Base-by-base conservation (phyloP, 2,797 vertebrate species). In the Dicrostonyx torquatus region DNA sequence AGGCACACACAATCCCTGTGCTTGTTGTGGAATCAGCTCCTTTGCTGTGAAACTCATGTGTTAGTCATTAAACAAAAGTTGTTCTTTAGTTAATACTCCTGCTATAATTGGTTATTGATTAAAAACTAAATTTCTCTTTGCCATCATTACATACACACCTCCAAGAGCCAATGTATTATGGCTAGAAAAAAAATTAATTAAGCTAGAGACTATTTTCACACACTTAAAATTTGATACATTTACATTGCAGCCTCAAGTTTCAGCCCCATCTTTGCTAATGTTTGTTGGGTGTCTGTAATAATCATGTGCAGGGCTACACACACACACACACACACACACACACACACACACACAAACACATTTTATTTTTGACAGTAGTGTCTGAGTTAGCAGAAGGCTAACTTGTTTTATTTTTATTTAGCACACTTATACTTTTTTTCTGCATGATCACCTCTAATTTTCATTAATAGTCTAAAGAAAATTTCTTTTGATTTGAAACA, bases 91-190 rank as follows among this genome's bases (percentile, higher is more conserved):
- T 80, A 58, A 70, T 20, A 80, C 55, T 76, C 3, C 10, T 37
- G 55, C 48, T 88, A 53, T 93, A 86, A 60, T 82, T 62, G 84
- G 15, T 66, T 82, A 73, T 34, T 79, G 53, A 79, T 64, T 75
- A 53, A 79, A 82, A 95, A 75, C 11, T 75, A 91, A 87, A 89
- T n/a, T 85, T 89, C 2, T 1, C 11, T 91, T 89, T 86, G 13
- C 43, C 70, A 34, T 55, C n/a, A 62, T 73, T 86, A 26, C 10
- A 66, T 8, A 10, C 72, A 85, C 60, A 62, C 2, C 18, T 79
- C 55, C 13, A 48, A 60, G 11, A 95, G 20, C 9, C 60, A 92
- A 91, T 48, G 4, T 11, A 34, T 82, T 78, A 2, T 68, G 85
- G 34, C 29, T 75, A 6, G 31, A 53, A 34, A 93, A 93, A 55